Conservation (phyloP, 2,113 vertebrate genomes). For the Fukomys damarensis region DNA sequence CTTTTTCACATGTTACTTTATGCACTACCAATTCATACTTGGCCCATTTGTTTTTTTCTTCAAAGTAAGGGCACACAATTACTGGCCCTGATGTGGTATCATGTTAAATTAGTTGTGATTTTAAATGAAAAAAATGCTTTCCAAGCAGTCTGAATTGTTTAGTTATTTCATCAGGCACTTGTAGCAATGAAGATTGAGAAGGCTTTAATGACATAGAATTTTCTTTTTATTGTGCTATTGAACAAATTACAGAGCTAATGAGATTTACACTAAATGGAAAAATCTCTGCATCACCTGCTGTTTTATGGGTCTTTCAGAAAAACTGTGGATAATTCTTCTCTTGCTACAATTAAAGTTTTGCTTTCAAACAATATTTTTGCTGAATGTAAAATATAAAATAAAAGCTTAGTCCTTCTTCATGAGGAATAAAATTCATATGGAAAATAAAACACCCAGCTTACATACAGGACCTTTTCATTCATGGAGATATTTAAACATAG, state of each 20-base stretch:
- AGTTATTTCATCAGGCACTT: constrained; percentile 74
- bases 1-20: not conserved
- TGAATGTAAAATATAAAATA: constrained; percentile 10
- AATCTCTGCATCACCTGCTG: constrained; percentile 53
- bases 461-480: not conserved
- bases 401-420: constrained; percentile 21
- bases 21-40: not conserved
- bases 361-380: constrained; percentile 75
- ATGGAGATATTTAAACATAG: not conserved
- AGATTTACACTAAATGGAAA: constrained; percentile 64
- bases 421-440: not conserved
- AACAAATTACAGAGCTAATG: constrained; percentile 80
- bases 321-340: constrained; percentile 27
- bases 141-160: constrained; percentile 55
- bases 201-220: constrained; percentile 76
- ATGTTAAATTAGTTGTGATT: constrained; percentile 56
- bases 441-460: not conserved
- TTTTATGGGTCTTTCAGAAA: constrained; percentile 55
- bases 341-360: constrained; percentile 61
- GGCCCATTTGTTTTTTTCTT: constrained; percentile 46
- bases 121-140: constrained; percentile 71
- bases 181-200: constrained; percentile 67
- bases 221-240: constrained; percentile 76
- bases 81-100: constrained; percentile 42
- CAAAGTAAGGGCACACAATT: not conserved